These are phyloP conservation scores for Alloplasta piceator DNA, from an alignment of 2,888 invertebrate genomes.

Conservation along the genomic window DNA sequence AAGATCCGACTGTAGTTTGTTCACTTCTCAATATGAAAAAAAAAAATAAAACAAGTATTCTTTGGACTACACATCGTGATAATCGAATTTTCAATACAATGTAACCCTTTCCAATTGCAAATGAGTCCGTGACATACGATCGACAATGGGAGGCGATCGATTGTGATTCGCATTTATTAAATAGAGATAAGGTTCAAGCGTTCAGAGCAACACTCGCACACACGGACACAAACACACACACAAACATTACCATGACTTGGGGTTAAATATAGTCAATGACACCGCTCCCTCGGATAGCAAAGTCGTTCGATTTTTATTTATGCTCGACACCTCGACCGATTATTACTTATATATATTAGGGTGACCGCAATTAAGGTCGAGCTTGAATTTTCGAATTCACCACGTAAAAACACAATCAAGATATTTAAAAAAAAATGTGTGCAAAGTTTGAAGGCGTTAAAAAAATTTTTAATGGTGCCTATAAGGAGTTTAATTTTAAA, in stretches of 20 bases:
- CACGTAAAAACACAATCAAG: too few relatives aligned
- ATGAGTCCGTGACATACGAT: conserved; percentile 12
- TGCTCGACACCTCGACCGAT: conserved; percentile 7
- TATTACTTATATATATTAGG: too few relatives aligned
- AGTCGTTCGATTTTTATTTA: conserved; percentile 9
- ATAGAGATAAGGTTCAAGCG: conserved; percentile 22
- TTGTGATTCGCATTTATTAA: conserved; percentile 40
- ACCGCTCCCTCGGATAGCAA: conserved; percentile 1
- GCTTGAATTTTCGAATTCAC: too few relatives aligned
- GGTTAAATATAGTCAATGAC: conserved; percentile 43
- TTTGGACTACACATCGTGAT: not conserved
- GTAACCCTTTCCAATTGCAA: conserved; percentile 40
- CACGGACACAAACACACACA: not conserved
- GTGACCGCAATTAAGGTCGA: too few relatives aligned
- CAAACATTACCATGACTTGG: not conserved
- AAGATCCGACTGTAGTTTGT: too few relatives aligned
- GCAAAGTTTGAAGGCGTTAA: too few relatives aligned
- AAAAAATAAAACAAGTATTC: too few relatives aligned
- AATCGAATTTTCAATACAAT: not conserved
- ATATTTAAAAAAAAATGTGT: too few relatives aligned
- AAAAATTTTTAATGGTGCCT: too few relatives aligned
- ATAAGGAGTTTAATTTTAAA: too few relatives aligned
- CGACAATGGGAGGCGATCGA: conserved; percentile 24
- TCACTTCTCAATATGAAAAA: too few relatives aligned
- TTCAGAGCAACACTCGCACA: not conserved